Evolutionary conservation across 1,140 invertebrate genomes (phyloP).

Genomic region (Coenobita brevimanus): DNA sequence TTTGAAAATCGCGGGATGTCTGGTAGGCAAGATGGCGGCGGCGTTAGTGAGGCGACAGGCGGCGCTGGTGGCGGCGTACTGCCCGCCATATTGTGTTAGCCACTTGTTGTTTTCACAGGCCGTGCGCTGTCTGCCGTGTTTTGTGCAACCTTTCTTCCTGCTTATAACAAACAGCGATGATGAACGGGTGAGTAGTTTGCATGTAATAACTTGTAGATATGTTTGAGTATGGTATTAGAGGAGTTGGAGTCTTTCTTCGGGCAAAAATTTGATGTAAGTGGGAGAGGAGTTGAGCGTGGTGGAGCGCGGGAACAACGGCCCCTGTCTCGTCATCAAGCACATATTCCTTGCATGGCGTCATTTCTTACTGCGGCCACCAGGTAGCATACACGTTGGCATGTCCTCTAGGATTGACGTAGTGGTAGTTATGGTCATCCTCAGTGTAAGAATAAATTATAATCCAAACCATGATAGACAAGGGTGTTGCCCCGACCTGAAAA

Average conservation of each 20-base stretch:
- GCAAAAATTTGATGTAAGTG: neutral
- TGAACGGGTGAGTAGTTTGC: conserved; percentile 57
- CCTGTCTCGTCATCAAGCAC: neutral
- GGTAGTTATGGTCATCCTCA: no score
- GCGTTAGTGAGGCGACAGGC: conserved; percentile 22
- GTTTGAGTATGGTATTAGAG: no score
- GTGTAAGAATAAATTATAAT: no score
- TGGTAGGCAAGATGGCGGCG: conserved; percentile 36
- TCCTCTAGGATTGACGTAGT: no score
- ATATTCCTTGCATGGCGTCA: neutral
- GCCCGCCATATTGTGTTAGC: conserved; percentile 63
- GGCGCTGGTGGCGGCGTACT: conserved; percentile 25
- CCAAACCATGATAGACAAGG: no score
- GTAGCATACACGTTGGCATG: no score
- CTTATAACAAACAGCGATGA: conserved; percentile 47
- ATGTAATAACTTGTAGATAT: neutral
- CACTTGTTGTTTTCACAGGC: conserved; percentile 57
- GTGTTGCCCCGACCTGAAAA: no score
- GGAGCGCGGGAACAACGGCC: conserved; percentile 53
- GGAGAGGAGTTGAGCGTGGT: neutral
- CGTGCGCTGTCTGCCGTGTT: conserved; percentile 53
- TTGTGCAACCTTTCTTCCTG: conserved; percentile 52
- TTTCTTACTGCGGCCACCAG: neutral
- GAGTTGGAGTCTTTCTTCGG: neutral
- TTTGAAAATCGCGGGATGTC: neutral